Evolutionary conservation across 1,140 invertebrate genomes (phyloP).

Genomic region (Muscidifurax raptorellus): DNA sequence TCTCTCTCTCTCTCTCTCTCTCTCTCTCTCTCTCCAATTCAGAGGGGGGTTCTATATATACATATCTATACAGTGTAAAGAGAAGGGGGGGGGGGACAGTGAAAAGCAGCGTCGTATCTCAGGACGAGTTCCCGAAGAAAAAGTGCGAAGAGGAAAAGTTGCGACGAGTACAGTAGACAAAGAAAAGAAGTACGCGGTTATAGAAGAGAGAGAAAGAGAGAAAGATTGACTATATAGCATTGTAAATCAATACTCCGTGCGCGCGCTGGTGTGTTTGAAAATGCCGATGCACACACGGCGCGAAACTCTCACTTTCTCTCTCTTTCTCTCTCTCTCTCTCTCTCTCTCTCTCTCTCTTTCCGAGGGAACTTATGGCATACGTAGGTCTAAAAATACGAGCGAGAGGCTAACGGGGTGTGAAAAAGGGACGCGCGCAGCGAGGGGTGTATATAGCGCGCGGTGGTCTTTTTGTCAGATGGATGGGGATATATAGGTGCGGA

Average conservation of each 20-base stretch:
- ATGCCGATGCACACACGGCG: slow-evolving; percentile 35
- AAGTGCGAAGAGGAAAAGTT: slow-evolving; percentile 19
- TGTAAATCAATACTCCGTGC: slow-evolving; percentile 71
- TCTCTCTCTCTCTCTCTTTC: too few species aligned
- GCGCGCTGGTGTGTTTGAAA: slow-evolving; percentile 5
- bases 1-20: too few species aligned
- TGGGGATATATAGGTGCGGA: background rate
- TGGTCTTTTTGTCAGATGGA: slow-evolving; percentile 8
- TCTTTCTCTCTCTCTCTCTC: too few species aligned
- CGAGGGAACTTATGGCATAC: background rate
- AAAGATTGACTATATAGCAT: slow-evolving; percentile 58
- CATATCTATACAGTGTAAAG: too few species aligned
- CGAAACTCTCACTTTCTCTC: background rate
- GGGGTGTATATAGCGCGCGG: background rate
- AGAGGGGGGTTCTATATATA: too few species aligned
- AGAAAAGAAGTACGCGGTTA: slow-evolving; percentile 60
- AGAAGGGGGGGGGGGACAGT: too few species aligned
- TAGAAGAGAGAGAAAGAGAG: slow-evolving; percentile 68
- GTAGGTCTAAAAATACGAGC: slow-evolving; percentile 1
- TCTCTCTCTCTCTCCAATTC: too few species aligned
- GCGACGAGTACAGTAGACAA: slow-evolving; percentile 16
- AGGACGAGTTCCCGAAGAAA: background rate
- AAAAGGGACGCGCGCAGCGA: background rate
- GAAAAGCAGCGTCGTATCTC: too few species aligned
- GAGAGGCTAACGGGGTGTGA: slow-evolving; percentile 9